Base-by-base conservation (phyloP, 1,140 invertebrate species). In the Hydropsyche tenuis region DNA sequence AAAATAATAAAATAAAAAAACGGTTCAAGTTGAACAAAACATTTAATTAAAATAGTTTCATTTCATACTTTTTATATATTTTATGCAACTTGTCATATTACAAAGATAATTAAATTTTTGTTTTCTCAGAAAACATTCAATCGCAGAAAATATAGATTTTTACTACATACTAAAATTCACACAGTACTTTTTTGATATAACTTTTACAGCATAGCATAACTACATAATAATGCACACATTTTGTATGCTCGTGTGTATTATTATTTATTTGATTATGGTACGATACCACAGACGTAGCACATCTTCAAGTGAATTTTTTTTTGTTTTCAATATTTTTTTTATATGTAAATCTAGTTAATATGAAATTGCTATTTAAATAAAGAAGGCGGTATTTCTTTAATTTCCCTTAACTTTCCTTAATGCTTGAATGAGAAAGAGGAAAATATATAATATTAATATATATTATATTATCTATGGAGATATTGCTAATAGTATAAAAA, bases 91-190 rank as follows among this genome's bases (percentile, higher is more conserved):
- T 37, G 30, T 37, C 30, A 37, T 37, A 37, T 37, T 37, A 37
- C 12, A 60, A 27, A 60, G 23, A 14, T 23, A 23, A 60, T 22
- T 20, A 25, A 7, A 12, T 23, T 25, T 20, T 60, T 60, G 56
- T 60, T 60, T 60, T 60, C 56, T 60, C 56, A 60, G 56, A 60
- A 60, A 60, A 60, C 56, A 60, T 53, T 53, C 48, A 16, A 18
- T 53, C 22, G 56, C 56, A 60, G 20, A 60, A 60, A 60, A 60
- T 60, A 60, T 60, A 60, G 25, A 25, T 25, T 60, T 60, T 23
- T 12, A 22, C 56, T 60, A 60, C 23, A 60, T 14, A 27, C 56
- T 60, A 60, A 60, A n/a, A 60, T 14, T 60, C 56, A 60, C n/a
- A 60, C 56, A 60, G 56, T 60, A 60, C 56, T 60, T 60, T 27